Base-by-base conservation (phyloP, 2,888 invertebrate species). In the Eurytoma adleriae region DNA sequence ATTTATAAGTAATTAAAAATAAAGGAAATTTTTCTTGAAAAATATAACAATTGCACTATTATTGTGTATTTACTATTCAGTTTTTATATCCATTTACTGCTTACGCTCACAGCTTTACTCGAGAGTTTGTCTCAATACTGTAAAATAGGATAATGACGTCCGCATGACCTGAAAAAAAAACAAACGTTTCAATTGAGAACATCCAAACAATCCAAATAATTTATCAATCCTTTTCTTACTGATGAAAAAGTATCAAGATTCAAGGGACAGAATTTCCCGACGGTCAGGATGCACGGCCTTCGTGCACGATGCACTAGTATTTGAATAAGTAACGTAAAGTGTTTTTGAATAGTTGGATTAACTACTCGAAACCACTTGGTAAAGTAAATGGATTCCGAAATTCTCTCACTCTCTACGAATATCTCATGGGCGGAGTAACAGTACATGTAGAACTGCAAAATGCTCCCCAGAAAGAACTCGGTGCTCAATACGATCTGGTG, bases 391-490 rank as follows among this genome's bases (percentile, higher is more conserved):
- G 83, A 80, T 40, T 67, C 10, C 18, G 69, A 70, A 40, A 84
- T 64, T n/a, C 18, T 78, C 52, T 69, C 50, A 61, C 84, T 84
- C 12, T 82, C 72, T 16, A 72, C 48, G 18, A 83, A 71, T 5
- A 84, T 78, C 61, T 82, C 72, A 62, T 84, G 84, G 16, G 84
- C 80, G 12, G 84, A 84, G 67, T 79, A 82, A n/a, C 82, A 75
- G 16, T 79, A 71, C 27, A 83, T 82, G 40, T 84, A 83, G 40
- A 85, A 66, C 72, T 84, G 82, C 30, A 84, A 4, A 61, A 84
- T 79, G 75, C 83, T 84, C 14, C 66, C 82, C 12, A 77, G 0
- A 7, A 83, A 68, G 18, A 81, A 83, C 66, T 82, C 82, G 5
- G 50, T 54, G 59, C 81, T 83, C 16, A 83, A 77, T 27, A 81